These are phyloP conservation scores for Oncorhynchus gorbuscha DNA, from an alignment of 2,113 vertebrate species.

Conservation along the genomic window DNA sequence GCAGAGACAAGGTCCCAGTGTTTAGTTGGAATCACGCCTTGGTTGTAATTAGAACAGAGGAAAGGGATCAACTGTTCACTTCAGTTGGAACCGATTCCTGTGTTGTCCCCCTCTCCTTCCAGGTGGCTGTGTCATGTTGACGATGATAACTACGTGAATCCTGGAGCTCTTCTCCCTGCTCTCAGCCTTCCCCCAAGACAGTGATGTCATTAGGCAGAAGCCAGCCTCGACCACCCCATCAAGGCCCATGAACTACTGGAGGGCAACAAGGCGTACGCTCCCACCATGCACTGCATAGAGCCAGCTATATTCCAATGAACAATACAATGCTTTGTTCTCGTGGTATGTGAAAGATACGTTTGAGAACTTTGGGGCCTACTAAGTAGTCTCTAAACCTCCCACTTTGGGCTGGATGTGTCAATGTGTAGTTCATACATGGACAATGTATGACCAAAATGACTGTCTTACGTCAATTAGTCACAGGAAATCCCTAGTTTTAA, in stretches of 20 bases:
- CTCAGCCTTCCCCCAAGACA: constrained; percentile 62
- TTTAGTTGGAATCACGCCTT: constrained; percentile 27
- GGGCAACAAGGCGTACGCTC: constrained; percentile 80
- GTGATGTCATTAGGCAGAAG: constrained; percentile 87
- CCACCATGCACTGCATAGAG: background rate
- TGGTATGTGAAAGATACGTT: too few relatives aligned
- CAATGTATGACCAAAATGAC: too few relatives aligned
- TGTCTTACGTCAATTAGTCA: too few relatives aligned
- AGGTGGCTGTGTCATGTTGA: constrained; percentile 93
- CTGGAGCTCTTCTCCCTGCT: constrained; percentile 79
- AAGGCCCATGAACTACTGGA: constrained; percentile 75
- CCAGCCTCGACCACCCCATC: constrained; percentile 89
- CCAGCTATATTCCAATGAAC: too few relatives aligned
- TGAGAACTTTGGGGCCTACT: too few relatives aligned
- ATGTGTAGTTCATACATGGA: too few relatives aligned
- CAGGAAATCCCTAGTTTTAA: too few relatives aligned
- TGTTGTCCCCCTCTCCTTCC: background rate
- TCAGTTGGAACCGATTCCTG: background rate
- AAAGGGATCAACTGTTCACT: constrained; percentile 5
- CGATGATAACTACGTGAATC: constrained; percentile 91
- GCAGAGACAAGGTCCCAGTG: too few relatives aligned
- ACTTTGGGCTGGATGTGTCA: too few relatives aligned
- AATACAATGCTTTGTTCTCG: too few relatives aligned
- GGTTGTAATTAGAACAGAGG: constrained; percentile 23
- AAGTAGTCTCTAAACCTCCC: too few relatives aligned